Conservation (phyloP, 1,140 invertebrate genomes). For the Holcopasites calliopsidis region DNA sequence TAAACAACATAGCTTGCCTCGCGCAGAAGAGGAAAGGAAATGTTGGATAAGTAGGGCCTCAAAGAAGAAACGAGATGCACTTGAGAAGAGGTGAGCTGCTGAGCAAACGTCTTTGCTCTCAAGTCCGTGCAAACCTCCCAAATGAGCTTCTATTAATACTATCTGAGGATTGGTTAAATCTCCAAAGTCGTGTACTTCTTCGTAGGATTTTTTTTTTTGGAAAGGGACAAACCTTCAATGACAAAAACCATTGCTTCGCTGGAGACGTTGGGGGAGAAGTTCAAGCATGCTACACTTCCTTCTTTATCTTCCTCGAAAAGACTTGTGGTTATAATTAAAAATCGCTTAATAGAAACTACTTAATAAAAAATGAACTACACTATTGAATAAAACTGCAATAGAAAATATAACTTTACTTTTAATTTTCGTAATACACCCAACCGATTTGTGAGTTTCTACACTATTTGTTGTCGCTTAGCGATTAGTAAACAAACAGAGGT, state of each 20-base stretch:
- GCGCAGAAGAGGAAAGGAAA: constrained; percentile 11
- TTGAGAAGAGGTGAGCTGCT: constrained; percentile 39
- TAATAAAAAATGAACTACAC: too few species aligned
- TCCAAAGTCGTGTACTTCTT: not conserved
- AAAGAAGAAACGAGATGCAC: constrained; percentile 17
- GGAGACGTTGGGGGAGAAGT: not conserved
- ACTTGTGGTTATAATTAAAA: too few species aligned
- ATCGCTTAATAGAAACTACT: too few species aligned
- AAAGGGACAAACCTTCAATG: not conserved
- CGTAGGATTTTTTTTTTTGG: not conserved
- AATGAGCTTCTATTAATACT: constrained; percentile 57
- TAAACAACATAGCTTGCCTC: constrained; percentile 57
- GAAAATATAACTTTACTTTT: too few species aligned
- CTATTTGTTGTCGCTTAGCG: constrained; percentile 14
- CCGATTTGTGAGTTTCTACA: constrained; percentile 33
- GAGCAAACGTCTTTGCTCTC: constrained; percentile 43
- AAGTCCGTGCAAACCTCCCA: constrained; percentile 43
- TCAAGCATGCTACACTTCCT: not conserved
- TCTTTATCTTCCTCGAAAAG: too few species aligned
- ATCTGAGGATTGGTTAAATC: constrained; percentile 10
- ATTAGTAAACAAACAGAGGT: constrained; percentile 33
- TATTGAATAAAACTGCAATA: too few species aligned
- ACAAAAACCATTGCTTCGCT: not conserved
- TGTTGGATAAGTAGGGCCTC: not conserved
- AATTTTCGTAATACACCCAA: not conserved